A percentile compares a stretch with the other conserved stretches of the same genome.
Conservation (phyloP, 1,140 invertebrate genomes). For the Dreissena polymorpha region DNA sequence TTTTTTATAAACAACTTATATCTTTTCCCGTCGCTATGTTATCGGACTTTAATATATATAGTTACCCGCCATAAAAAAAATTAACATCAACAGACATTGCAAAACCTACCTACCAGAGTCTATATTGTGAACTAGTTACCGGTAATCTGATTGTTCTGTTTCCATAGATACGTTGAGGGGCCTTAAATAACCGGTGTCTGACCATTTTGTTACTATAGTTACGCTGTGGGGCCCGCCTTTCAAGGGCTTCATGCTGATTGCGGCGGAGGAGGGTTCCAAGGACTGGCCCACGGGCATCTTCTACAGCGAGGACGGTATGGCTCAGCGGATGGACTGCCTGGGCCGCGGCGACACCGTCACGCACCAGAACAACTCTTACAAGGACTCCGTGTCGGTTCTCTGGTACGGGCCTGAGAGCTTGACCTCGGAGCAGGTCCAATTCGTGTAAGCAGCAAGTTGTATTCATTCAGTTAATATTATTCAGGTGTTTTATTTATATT, state of each 20-base stretch:
- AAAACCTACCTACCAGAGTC: too few relatives aligned
- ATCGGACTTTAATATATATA: too few relatives aligned
- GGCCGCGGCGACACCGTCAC: conserved; percentile 43
- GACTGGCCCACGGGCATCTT: conserved; percentile 55
- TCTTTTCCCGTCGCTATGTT: too few relatives aligned
- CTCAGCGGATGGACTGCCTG: conserved; percentile 26
- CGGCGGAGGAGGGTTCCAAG: conserved; percentile 51
- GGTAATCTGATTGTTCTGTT: too few relatives aligned
- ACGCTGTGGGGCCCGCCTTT: conserved; percentile 56
- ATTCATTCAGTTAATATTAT: not conserved
- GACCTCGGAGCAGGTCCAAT: conserved; percentile 53
- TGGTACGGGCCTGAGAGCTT: conserved; percentile 53
- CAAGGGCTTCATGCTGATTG: conserved; percentile 52
- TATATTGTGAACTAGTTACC: too few relatives aligned
- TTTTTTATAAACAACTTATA: too few relatives aligned
- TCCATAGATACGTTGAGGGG: conserved; percentile 49
- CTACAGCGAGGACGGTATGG: conserved; percentile 47
- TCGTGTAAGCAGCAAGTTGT: conserved; percentile 35
- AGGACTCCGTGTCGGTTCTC: conserved; percentile 48
- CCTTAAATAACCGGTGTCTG: too few relatives aligned
- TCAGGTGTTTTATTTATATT: not conserved
- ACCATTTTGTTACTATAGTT: conserved; percentile 28
- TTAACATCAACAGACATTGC: too few relatives aligned
- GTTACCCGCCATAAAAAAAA: too few relatives aligned
- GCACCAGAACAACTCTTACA: conserved; percentile 49